Evolutionary conservation across 1,140 invertebrate genomes (phyloP).

Genomic region (Batillaria attramentaria): DNA sequence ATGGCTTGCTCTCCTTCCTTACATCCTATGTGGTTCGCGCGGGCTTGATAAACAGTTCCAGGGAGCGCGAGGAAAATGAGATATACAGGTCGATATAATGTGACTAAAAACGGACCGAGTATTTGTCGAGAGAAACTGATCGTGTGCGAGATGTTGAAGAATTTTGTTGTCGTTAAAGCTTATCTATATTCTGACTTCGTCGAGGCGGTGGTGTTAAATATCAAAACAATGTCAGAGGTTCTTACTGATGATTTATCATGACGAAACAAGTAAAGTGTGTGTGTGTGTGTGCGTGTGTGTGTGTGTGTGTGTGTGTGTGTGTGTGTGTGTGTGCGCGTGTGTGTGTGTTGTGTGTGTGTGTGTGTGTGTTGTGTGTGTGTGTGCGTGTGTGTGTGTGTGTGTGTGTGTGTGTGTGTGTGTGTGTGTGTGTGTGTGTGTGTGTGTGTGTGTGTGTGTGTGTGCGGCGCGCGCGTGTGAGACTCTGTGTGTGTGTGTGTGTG

Average conservation of each 20-base stretch:
- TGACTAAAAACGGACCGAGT: not conserved
- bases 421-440: not conserved
- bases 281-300: conserved; percentile 5
- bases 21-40: too few relatives aligned
- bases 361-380: not conserved
- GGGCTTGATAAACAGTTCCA: too few relatives aligned
- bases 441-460: not conserved
- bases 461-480: not conserved
- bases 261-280: too few relatives aligned
- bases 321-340: not conserved
- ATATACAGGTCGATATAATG: too few relatives aligned
- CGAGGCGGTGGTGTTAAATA: not conserved
- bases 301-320: conserved; percentile 5
- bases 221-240: too few relatives aligned
- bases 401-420: not conserved
- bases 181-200: not conserved
- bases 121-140: not conserved
- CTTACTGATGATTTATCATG: too few relatives aligned
- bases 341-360: conserved; percentile 5
- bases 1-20: too few relatives aligned
- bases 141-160: not conserved
- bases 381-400: not conserved
- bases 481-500: not conserved
- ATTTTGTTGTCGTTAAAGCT: not conserved
- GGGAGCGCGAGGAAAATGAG: too few relatives aligned